phyloP scores from a whole-genome alignment of 2,113 vertebrate genomes.

The Otolemur garnettii region DNA sequence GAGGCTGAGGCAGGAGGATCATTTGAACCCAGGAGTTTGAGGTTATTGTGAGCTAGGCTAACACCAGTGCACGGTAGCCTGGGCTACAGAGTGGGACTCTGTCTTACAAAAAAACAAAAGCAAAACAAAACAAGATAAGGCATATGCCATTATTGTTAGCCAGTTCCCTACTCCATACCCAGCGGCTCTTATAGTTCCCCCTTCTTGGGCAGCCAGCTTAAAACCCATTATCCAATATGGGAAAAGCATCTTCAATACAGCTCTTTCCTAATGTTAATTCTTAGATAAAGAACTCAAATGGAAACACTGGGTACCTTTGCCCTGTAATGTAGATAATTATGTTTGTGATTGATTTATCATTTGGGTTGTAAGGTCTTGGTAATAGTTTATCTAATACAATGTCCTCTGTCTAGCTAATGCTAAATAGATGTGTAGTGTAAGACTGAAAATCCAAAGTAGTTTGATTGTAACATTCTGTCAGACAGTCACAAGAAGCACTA shows the following conservation, averaged over 20 bases:
- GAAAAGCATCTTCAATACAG: background rate
- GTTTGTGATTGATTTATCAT: background rate
- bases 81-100: too few species aligned
- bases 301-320: background rate
- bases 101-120: too few species aligned
- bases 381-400: background rate
- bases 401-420: background rate
- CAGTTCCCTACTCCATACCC: fast-evolving
- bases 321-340: background rate
- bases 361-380: background rate
- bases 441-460: background rate
- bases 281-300: background rate
- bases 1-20: too few species aligned
- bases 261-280: background rate
- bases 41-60: too few species aligned
- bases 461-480: background rate
- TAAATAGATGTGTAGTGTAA: background rate
- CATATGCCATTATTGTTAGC: background rate
- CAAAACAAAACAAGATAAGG: background rate
- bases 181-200: background rate
- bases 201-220: background rate
- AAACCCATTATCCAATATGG: background rate
- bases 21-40: too few species aligned
- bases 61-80: too few species aligned
- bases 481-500: background rate